Conservation (phyloP, 2,113 vertebrate species). For the Erpornis zantholeuca region DNA sequence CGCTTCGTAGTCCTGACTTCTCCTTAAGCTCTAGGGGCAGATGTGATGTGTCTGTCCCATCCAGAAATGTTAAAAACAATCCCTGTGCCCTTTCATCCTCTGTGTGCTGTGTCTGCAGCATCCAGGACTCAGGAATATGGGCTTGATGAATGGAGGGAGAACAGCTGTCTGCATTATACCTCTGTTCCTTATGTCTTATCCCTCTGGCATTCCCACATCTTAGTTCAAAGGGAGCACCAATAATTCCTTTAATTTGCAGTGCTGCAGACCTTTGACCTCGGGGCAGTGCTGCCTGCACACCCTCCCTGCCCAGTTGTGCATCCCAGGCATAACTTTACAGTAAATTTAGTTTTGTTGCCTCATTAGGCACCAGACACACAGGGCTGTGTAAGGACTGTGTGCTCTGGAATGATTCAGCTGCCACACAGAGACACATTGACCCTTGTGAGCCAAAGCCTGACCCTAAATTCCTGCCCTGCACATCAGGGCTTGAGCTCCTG, state of each 20-base stretch:
- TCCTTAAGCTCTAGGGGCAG: neutral
- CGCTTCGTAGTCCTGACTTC: neutral
- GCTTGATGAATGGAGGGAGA: neutral
- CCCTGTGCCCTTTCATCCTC: neutral
- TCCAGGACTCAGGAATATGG: neutral
- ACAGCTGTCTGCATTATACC: neutral
- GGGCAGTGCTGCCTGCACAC: neutral
- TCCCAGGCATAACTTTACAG: neutral
- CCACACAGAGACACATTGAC: neutral
- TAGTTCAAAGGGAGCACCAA: neutral
- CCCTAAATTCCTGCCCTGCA: conserved; percentile 4
- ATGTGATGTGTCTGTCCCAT: neutral
- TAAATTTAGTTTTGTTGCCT: conserved; percentile 13
- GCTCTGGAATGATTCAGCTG: neutral
- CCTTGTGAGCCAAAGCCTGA: neutral
- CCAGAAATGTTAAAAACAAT: neutral
- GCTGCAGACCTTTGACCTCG: neutral
- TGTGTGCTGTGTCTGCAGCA: neutral
- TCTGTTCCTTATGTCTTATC: neutral
- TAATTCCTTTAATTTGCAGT: neutral
- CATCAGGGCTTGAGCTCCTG: neutral
- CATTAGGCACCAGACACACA: neutral
- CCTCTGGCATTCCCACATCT: neutral
- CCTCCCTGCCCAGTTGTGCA: neutral
- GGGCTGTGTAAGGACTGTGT: neutral